Percentiles rank a stretch among this genome's conserved stretches.
phyloP scores from a whole-genome alignment of 1,140 invertebrate species.

The Odontomachus brunneus region DNA sequence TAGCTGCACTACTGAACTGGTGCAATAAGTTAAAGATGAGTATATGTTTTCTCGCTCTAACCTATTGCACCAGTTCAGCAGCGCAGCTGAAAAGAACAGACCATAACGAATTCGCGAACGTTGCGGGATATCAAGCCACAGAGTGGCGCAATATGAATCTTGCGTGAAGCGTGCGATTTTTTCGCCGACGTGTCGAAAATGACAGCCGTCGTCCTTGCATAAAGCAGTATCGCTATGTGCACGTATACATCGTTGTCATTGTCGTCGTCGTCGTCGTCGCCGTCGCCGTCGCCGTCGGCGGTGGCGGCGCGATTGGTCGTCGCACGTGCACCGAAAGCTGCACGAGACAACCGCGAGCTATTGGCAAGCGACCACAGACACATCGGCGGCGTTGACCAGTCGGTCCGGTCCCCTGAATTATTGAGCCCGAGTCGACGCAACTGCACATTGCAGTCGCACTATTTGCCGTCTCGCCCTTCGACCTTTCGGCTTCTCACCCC shows the following conservation, averaged over 20 bases:
- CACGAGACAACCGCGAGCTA: slow-evolving; percentile 40
- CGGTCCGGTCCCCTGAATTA: slow-evolving; percentile 75
- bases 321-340: slow-evolving; percentile 24
- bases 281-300: slow-evolving; percentile 1
- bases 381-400: slow-evolving; percentile 59
- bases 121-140: no score
- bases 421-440: slow-evolving; percentile 71
- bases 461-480: not conserved
- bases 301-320: not conserved
- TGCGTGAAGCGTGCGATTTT: not conserved
- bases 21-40: no score
- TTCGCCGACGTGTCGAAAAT: not conserved
- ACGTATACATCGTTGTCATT: no score
- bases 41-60: no score
- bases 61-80: no score
- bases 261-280: slow-evolving; percentile 1
- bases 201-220: no score
- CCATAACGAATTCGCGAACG: no score
- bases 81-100: no score
- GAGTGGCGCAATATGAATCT: not conserved
- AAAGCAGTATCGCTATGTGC: no score
- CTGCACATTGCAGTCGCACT: slow-evolving; percentile 48
- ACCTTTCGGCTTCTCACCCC: not conserved
- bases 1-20: no score
- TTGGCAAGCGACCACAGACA: slow-evolving; percentile 66